Percentiles rank a stretch among this genome's conserved stretches.
These are phyloP conservation scores for Chloropsis cyanopogon DNA, from an alignment of 2,113 vertebrate genomes.

Conservation along the genomic window DNA sequence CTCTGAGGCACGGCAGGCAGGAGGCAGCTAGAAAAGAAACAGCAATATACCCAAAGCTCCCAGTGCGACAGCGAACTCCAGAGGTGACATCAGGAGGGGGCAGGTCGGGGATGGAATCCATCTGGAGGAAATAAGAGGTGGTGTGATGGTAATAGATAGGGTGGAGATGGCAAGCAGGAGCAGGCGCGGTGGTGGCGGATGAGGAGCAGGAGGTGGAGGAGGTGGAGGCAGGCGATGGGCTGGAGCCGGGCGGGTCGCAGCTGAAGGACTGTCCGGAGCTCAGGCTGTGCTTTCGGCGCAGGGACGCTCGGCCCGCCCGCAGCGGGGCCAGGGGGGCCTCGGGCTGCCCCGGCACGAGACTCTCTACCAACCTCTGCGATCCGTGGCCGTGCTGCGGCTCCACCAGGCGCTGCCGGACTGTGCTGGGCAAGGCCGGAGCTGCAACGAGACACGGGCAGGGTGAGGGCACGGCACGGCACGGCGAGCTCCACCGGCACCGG, in stretches of 20 bases:
- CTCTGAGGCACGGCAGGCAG: conserved; percentile 15
- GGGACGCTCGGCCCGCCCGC: conserved; percentile 76
- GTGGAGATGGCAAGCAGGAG: conserved; percentile 73
- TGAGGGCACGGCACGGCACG: background rate
- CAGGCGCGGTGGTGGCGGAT: conserved; percentile 52
- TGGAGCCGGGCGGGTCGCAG: conserved; percentile 76
- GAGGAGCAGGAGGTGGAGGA: conserved; percentile 63
- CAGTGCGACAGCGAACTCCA: conserved; percentile 71
- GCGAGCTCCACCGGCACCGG: too few species aligned
- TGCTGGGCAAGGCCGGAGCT: conserved; percentile 89
- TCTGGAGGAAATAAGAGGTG: conserved; percentile 89
- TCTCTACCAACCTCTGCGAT: conserved; percentile 99
- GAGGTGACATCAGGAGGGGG: conserved; percentile 83
- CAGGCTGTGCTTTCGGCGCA: conserved; percentile 86
- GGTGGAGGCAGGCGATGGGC: conserved; percentile 70
- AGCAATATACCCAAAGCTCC: conserved; percentile 86
- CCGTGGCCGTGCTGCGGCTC: conserved; percentile 87
- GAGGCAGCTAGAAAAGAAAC: conserved; percentile 55
- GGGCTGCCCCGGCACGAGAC: conserved; percentile 73
- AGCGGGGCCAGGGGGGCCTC: conserved; percentile 69
- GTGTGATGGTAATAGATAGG: conserved; percentile 79
- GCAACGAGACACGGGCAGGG: conserved; percentile 29
- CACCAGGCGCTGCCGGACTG: conserved; percentile 90
- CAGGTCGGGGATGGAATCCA: conserved; percentile 88
- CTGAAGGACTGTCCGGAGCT: conserved; percentile 81